Evolutionary conservation across 2,888 invertebrate genomes (phyloP).

Genomic region (Myopa testacea): DNA sequence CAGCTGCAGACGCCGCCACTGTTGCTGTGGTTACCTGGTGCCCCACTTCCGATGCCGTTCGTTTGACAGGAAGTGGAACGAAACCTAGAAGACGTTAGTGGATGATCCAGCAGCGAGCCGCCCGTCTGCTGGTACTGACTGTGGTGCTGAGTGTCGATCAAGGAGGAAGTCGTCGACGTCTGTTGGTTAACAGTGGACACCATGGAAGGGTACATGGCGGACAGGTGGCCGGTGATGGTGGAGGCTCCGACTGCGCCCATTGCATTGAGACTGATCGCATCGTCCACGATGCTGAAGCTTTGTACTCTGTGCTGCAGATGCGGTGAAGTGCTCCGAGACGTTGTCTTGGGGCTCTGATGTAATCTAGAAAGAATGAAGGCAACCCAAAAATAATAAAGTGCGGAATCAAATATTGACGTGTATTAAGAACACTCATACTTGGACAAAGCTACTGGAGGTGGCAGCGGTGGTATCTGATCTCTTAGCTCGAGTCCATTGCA

Average conservation of each 20-base stretch:
- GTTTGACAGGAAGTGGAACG: conserved; percentile 67
- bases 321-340: conserved; percentile 68
- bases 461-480: conserved; percentile 72
- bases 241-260: conserved; percentile 51
- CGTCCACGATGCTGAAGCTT: conserved; percentile 67
- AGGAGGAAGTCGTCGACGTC: conserved; percentile 66
- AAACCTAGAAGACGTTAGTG: conserved; percentile 66
- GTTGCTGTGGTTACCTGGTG: conserved; percentile 36
- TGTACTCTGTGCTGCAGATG: conserved; percentile 68
- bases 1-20: conserved; percentile 34
- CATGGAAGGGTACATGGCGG: conserved; percentile 64
- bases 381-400: not conserved
- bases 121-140: conserved; percentile 68
- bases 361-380: conserved; percentile 52
- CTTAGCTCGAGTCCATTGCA: conserved; percentile 82
- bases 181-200: conserved; percentile 64
- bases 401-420: not conserved
- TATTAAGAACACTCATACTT: conserved; percentile 57
- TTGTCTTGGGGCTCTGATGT: conserved; percentile 68
- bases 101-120: conserved; percentile 67
- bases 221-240: conserved; percentile 61
- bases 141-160: conserved; percentile 65
- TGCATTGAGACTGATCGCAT: conserved; percentile 52
- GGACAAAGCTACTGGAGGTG: conserved; percentile 71
- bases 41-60: conserved; percentile 54